Evolutionary conservation across 2,888 invertebrate genomes (phyloP), one percentile per base, ranked within the genome.

Genomic region (Biston betularia): DNA sequence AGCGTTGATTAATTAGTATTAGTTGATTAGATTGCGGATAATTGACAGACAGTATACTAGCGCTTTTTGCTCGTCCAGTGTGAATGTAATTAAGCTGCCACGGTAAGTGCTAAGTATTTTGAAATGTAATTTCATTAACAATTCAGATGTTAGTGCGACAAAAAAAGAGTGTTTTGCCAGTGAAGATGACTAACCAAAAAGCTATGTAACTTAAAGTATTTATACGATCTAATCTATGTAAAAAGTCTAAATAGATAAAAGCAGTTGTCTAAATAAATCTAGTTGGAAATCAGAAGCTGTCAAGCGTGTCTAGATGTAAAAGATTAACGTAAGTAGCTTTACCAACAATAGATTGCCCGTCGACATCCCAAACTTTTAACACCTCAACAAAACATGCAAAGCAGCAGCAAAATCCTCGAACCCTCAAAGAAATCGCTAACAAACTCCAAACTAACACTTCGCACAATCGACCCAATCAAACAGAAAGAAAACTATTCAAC

Each of bases 391-490:
- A 68, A 64, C 70, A 73, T 70, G 71, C 70, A 78, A 75, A 76
- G 75, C 74, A 75, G 74, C 79, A 77, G 79, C 66, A 68, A 71
- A 72, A 59, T 60, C 72, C 73, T 73, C 76, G 50, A 71, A 78
- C 79, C 82, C 81, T 84, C 82, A 84, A 84, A 84, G 78, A 79
- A 81, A 79, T 81, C 82, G 62, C 67, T 80, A 83, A 80, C 83
- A 82, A 84, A 85, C 82, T 83, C 79, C 76, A 78, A 57, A 75
- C 82, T 81, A 85, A 89, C 89, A 87, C 86, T 83, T 80, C 80
- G 77, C 88, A 92, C 93, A 92, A 92, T 92, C 89, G 89, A 83
- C 86, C 91, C 90, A 93, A 92, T 92, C 92, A 92, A 84, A 87
- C 81, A 82, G 76, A 83, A 88, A 89, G 89, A 89, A 86, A 88